Base-by-base conservation (phyloP, 2,797 vertebrate genomes). In the Arrhamphus sclerolepis region DNA sequence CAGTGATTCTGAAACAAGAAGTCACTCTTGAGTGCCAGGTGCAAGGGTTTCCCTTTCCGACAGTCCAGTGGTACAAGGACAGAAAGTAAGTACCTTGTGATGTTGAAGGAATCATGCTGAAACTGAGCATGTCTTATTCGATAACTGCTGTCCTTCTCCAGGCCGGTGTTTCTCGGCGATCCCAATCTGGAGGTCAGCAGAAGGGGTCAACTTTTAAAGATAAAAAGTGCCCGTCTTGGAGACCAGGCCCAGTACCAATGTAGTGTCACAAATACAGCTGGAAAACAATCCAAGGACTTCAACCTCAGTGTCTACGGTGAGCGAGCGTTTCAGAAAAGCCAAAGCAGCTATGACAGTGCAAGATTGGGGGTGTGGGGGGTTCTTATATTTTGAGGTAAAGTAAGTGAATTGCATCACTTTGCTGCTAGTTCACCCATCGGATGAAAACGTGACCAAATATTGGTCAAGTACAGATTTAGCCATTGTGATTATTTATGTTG, bases 41-140 rank as follows among this genome's bases (percentile, higher is more conserved):
- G 59, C 92, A 87, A 78, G 97, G 98, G 57, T 88, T 87, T 20
- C 98, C 98, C 13, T 92, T 94, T 70, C 97, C 98, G 31, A 80
- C 79, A 52, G 91, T 99, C 70, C 94, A 96, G 76, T 99, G 98
- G 98, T 96, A 94, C 90, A 99, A 98, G 86, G 96, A 98, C 75
- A 92, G 95, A 83, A 99, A 94, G 98, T 98, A 84, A 94, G 95
- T 92, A 24, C 19, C 20, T 24, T 29, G 18, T 46, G 13, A 65
- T 46, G 11, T 39, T 19, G 14, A 64, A 11, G 10, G 14, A 20
- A 43, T 10, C 10, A 51, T 56, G 1, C 19, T 2, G 14, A 47
- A 34, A 9, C 44, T 26, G 31, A 34, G 14, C 3, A 7, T 46
- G 14, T 38, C 13, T 38, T 14, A 5, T 38, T 14, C 14, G 5